Conservation (phyloP, 2,113 vertebrate genomes). For the Dromas ardeola region DNA sequence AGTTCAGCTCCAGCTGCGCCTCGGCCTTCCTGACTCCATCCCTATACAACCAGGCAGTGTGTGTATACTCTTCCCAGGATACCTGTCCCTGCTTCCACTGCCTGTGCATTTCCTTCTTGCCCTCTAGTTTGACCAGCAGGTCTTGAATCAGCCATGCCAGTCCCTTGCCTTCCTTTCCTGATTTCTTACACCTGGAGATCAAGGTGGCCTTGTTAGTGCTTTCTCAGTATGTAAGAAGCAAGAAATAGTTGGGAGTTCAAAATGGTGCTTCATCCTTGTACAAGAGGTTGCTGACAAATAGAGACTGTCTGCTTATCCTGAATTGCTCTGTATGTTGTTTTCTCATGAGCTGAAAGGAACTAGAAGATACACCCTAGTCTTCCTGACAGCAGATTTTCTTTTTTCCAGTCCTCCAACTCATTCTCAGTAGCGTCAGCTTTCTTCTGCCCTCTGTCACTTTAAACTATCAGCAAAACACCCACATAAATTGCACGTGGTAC, state of each 20-base stretch:
- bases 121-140: neutral
- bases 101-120: neutral
- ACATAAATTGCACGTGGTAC: fast-evolving
- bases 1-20: neutral
- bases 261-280: neutral
- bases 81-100: neutral
- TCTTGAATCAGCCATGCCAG: neutral
- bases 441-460: neutral
- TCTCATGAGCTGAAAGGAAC: neutral
- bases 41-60: neutral
- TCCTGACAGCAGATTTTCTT: neutral
- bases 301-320: neutral
- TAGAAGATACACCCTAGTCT: neutral
- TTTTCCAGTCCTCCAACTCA: neutral
- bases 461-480: neutral
- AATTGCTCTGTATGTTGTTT: neutral
- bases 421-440: neutral
- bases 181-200: neutral
- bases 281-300: neutral
- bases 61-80: neutral
- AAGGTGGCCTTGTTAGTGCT: neutral
- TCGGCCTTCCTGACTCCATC: neutral
- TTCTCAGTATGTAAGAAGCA: neutral
- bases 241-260: neutral
- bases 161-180: neutral